Conservation (phyloP, 2,113 vertebrate genomes). For the Platysternon megacephalum region DNA sequence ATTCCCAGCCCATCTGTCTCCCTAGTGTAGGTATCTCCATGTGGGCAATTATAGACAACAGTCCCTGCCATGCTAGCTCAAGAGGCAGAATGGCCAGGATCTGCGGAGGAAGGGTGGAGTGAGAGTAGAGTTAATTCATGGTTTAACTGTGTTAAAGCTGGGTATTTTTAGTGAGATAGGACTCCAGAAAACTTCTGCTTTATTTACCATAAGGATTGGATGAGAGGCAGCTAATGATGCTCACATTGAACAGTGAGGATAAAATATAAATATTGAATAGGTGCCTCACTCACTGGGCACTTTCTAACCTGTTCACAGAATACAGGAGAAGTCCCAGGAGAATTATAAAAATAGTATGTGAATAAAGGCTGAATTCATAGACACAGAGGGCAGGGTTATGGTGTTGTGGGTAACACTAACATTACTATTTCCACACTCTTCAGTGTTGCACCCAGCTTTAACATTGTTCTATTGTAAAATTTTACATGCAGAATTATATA, state of each 20-base stretch:
- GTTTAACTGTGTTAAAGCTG: not conserved
- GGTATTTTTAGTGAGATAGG: not conserved
- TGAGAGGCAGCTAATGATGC: not conserved
- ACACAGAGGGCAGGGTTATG: not conserved
- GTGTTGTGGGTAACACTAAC: rapidly evolving
- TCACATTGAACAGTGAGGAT: not conserved
- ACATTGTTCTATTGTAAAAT: not conserved
- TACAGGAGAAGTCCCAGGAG: not conserved
- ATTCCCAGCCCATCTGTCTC: not conserved
- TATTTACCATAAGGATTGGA: not conserved
- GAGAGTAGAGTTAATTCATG: not conserved
- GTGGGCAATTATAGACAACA: not conserved
- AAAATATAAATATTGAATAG: not conserved
- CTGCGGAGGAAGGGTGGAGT: not conserved
- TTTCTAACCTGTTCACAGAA: not conserved
- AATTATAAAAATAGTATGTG: not conserved
- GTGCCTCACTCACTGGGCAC: rapidly evolving
- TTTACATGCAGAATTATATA: not conserved
- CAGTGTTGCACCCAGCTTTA: not conserved
- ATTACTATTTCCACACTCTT: not conserved
- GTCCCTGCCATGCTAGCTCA: not conserved
- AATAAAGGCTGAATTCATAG: not conserved
- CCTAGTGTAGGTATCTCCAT: not conserved
- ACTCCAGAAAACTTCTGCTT: not conserved
- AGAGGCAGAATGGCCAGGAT: not conserved